Evolutionary conservation across 2,797 vertebrate species (phyloP).

Genomic region (Mus caroli): DNA sequence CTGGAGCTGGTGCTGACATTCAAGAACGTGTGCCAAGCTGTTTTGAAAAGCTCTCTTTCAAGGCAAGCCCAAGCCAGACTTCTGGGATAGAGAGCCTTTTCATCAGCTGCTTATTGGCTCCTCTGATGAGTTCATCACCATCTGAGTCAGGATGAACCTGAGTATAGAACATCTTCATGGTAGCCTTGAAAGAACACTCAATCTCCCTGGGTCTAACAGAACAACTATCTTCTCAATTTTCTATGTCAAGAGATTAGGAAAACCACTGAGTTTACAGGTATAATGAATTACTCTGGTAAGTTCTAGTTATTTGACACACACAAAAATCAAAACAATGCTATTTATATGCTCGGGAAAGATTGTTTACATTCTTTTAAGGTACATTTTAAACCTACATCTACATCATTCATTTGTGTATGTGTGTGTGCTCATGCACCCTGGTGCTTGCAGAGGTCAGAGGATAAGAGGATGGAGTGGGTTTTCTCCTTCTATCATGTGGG

Average conservation of each 20-base stretch:
- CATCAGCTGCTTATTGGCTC: background rate
- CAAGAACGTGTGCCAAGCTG: background rate
- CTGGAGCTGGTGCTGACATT: constrained; percentile 42
- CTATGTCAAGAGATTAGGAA: background rate
- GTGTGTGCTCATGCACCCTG: too few species aligned
- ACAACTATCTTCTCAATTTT: constrained; percentile 21
- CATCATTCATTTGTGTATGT: background rate
- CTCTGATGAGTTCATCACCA: background rate
- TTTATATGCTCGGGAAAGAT: background rate
- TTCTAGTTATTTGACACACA: background rate
- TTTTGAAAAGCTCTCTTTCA: background rate
- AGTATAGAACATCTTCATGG: background rate
- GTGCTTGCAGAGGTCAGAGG: background rate
- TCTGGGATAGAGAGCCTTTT: background rate
- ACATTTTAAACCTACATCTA: background rate
- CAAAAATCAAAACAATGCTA: background rate
- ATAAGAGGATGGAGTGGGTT: background rate
- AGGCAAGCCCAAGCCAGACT: background rate
- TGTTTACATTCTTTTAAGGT: background rate
- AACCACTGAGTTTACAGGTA: background rate
- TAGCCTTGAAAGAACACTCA: background rate
- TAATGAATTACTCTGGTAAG: constrained; percentile 36
- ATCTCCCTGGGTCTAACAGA: background rate
- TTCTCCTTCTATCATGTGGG: background rate
- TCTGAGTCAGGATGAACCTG: background rate